phyloP scores from a whole-genome alignment of 1,140 invertebrate genomes.

The Campodea augens region DNA sequence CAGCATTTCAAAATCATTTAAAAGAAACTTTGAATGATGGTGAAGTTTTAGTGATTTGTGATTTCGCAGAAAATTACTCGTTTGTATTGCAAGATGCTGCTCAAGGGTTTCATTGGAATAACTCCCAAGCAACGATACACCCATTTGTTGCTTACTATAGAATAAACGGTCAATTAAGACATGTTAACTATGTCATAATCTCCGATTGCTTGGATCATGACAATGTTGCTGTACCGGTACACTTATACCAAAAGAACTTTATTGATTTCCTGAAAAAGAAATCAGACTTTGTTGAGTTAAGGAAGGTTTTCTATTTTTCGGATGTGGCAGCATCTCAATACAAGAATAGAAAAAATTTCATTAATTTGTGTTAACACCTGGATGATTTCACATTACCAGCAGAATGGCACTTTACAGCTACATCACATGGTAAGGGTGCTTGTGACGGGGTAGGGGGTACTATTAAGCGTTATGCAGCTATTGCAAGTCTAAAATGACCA shows the following conservation, averaged over 20 bases:
- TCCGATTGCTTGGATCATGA: slow-evolving; percentile 3
- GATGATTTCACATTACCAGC: slow-evolving; percentile 2
- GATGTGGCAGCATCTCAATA: slow-evolving; percentile 11
- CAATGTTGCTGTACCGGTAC: not conserved
- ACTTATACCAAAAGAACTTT: not conserved
- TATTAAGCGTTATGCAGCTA: slow-evolving; percentile 7
- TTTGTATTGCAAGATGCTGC: not conserved
- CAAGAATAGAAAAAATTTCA: slow-evolving; percentile 10
- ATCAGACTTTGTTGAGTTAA: not conserved
- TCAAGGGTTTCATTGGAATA: not conserved
- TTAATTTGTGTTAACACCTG: slow-evolving; percentile 5
- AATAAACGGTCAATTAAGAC: not conserved
- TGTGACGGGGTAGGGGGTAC: slow-evolving; percentile 10
- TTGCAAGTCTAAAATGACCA: slow-evolving; percentile 8
- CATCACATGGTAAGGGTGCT: slow-evolving; percentile 8
- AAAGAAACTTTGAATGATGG: not conserved
- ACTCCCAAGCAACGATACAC: not conserved
- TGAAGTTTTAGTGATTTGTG: not conserved
- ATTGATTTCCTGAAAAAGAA: not conserved
- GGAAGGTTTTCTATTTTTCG: slow-evolving; percentile 6
- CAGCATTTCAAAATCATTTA: not conserved
- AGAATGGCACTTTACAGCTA: slow-evolving; percentile 12
- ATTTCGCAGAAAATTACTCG: not conserved
- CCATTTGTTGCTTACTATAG: not conserved
- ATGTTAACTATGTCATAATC: slow-evolving; percentile 1